Conservation (phyloP, 2,888 invertebrate genomes). For the Acleris cristana region DNA sequence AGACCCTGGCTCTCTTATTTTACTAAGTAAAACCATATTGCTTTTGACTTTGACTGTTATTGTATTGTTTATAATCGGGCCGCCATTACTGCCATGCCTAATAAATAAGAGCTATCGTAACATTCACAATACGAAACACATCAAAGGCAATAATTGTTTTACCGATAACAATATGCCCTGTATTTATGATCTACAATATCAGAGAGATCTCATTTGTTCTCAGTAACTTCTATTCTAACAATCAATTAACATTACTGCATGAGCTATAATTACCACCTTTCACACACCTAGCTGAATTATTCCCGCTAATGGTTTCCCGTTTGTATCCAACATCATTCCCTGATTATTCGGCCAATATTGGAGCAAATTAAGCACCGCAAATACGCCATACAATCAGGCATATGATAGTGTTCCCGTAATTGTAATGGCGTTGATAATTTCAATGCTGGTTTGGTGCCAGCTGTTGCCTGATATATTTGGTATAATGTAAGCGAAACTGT, state of each 20-base stretch:
- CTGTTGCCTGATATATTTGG: constrained; percentile 1
- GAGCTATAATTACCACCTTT: constrained; percentile 11
- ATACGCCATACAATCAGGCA: constrained; percentile 22
- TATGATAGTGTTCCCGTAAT: constrained; percentile 23
- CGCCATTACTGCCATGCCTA: no score
- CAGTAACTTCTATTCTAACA: no score
- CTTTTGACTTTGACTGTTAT: no score
- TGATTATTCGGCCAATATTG: constrained; percentile 32
- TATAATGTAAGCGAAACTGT: background rate
- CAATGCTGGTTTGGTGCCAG: constrained; percentile 1
- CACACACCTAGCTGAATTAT: constrained; percentile 13
- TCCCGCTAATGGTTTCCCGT: constrained; percentile 9
- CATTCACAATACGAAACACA: no score
- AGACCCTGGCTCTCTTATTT: no score
- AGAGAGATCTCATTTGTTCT: no score
- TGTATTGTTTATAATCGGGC: no score
- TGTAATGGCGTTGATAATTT: constrained; percentile 16
- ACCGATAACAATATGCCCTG: no score
- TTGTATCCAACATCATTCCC: constrained; percentile 13
- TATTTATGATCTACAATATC: no score
- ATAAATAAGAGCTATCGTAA: no score
- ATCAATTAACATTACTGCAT: background rate
- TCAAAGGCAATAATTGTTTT: no score
- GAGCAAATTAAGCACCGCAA: constrained; percentile 32
- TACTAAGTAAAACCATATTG: no score